phyloP scores from a whole-genome alignment of 1,140 invertebrate genomes.

The Pseudomyrmex sp. region DNA sequence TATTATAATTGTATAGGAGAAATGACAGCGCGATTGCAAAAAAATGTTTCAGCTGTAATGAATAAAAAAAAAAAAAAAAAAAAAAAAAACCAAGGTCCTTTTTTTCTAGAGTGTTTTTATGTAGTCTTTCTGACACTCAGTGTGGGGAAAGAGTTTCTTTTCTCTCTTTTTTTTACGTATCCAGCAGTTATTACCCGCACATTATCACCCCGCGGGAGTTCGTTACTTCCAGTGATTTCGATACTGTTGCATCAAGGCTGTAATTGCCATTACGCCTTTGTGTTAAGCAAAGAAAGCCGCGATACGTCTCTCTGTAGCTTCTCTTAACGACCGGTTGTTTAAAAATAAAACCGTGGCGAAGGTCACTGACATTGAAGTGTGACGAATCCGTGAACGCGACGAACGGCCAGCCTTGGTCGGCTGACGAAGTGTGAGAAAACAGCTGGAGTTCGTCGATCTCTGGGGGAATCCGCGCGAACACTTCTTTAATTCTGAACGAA shows the following conservation, averaged over 20 bases:
- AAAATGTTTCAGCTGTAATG: not conserved
- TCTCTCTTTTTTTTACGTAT: not conserved
- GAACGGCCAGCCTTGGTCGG: constrained; percentile 62
- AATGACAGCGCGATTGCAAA: not conserved
- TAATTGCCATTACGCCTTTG: constrained; percentile 50
- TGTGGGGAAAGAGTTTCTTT: not conserved
- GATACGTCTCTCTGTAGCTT: not conserved
- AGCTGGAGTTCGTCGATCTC: constrained; percentile 66
- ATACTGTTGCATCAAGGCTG: constrained; percentile 50
- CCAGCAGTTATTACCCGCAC: not conserved
- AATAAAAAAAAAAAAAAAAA: not conserved
- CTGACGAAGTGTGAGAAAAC: constrained; percentile 66
- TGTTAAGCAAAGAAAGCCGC: constrained; percentile 59
- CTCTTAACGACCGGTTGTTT: constrained; percentile 60
- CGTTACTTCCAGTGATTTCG: constrained; percentile 31
- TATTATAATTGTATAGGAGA: not conserved
- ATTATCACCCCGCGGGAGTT: constrained; percentile 4
- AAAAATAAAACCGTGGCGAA: constrained; percentile 69
- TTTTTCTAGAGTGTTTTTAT: not conserved
- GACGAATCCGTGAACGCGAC: constrained; percentile 67
- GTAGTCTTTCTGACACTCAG: not conserved
- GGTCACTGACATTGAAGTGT: constrained; percentile 66
- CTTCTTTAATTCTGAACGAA: constrained; percentile 58
- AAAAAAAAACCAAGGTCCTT: not conserved
- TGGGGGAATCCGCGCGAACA: constrained; percentile 40